Evolutionary conservation across 2,888 invertebrate genomes (phyloP).

Genomic region (Lycaena phlaeas): DNA sequence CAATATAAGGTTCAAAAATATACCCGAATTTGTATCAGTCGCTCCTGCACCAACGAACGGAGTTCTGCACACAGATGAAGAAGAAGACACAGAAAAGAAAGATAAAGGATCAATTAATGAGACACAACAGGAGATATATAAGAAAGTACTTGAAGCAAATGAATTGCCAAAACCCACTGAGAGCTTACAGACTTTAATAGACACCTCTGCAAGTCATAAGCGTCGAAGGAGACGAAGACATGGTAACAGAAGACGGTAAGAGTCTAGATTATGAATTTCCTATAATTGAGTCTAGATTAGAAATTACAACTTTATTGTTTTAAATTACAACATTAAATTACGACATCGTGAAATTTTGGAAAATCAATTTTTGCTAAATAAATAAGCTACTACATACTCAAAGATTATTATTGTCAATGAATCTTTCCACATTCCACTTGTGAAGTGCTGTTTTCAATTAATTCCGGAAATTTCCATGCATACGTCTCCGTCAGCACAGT

Average conservation of each 20-base stretch:
- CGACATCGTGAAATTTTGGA: no score
- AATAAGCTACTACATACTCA: no score
- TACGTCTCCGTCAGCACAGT: not conserved
- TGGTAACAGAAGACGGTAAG: conserved; percentile 57
- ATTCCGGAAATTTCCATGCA: not conserved
- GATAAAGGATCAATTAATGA: conserved; percentile 36
- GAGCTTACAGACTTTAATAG: conserved; percentile 49
- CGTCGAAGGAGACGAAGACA: conserved; percentile 50
- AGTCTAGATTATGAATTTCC: not conserved
- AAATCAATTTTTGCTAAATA: no score
- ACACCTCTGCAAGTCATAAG: conserved; percentile 33
- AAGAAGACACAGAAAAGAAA: conserved; percentile 33
- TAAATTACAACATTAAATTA: not conserved
- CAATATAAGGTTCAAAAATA: conserved; percentile 52
- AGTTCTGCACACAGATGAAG: conserved; percentile 48
- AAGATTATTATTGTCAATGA: no score
- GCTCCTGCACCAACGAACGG: conserved; percentile 65
- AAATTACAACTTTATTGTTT: not conserved
- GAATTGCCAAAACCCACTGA: conserved; percentile 52
- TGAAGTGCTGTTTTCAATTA: not conserved
- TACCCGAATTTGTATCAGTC: conserved; percentile 58
- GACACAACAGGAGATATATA: conserved; percentile 33
- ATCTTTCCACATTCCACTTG: no score
- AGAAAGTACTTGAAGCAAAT: conserved; percentile 35
- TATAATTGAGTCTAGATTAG: not conserved